Evolutionary conservation across 2,888 invertebrate species (phyloP), one percentile per base, ranked within the genome.

Genomic region (Ctenicera cuprea): DNA sequence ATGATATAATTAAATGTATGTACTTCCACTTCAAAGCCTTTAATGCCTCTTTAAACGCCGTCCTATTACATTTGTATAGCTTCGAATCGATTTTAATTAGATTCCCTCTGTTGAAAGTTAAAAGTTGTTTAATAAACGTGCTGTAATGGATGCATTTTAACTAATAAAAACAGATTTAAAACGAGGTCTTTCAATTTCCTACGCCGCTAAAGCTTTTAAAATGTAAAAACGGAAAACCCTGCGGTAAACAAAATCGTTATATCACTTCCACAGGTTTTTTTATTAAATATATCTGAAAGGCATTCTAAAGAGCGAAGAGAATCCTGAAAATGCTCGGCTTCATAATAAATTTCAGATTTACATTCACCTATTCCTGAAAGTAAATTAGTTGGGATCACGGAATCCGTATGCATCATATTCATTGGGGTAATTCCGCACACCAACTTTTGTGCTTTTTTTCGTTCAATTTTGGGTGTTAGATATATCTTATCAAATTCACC

Each of bases 1-100:
- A 71, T 71, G 69, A 69, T 72, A 74, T 76, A 76, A 76, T 72
- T 76, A 76, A 76, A 74, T 74, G 62, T 73, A 57, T 71, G 61
- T 72, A 71, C 63, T 61, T 38, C 38, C 59, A 41, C 67, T 74
- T 64, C 62, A 76, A 75, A 75, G 76, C 74, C 26, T 68, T 75
- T 74, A 73, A 73, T 74, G 69, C 72, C 75, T 73, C 65, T 70
- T 52, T 70, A 70, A 70, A 74, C 67, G 66, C 63, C 70, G 71
- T 70, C 30, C 71, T 62, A 69, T 74, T 74, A 70, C 71, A 59
- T 57, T 73, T 72, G 72, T 61, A 43, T 50, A 65, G 73, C 69
- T 54, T 43, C 64, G 43, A 70, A 73, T 73, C 73, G 73, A 73
- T 73, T 73, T 73, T 73, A 73, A 73, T 73, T 73, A 73, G 73